Conservation (phyloP, 2,888 invertebrate species). For the Cephonodes hylas region DNA sequence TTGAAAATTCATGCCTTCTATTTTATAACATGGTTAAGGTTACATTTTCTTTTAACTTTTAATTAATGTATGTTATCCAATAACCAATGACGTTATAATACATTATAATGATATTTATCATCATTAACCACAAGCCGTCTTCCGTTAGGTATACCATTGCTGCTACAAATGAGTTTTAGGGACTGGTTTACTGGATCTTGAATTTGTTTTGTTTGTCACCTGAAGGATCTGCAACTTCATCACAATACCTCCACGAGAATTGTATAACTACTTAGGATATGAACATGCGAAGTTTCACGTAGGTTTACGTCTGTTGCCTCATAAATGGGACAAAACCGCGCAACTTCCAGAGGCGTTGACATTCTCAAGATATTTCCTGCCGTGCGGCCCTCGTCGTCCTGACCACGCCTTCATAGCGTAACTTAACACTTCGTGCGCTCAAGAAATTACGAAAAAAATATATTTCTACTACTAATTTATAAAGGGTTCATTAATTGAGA, state of each 20-base stretch:
- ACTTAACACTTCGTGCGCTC: neutral
- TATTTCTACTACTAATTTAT: neutral
- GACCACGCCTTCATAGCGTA: neutral
- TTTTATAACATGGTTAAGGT: no score
- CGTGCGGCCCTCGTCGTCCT: neutral
- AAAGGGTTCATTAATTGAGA: neutral
- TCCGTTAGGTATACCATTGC: no score
- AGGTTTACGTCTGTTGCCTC: neutral
- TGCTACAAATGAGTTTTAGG: no score
- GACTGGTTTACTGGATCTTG: no score
- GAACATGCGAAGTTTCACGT: neutral
- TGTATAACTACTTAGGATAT: neutral
- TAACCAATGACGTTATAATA: no score
- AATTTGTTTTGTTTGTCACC: no score
- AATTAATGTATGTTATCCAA: no score
- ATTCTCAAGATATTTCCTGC: neutral
- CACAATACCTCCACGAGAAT: neutral
- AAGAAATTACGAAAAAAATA: conserved; percentile 22
- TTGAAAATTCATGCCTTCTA: no score
- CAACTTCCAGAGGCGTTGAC: conserved; percentile 13
- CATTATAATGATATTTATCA: no score
- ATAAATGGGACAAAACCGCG: neutral
- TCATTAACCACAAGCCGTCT: no score
- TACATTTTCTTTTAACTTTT: no score
- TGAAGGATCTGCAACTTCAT: neutral